Evolutionary conservation across 2,797 vertebrate genomes (phyloP).

Genomic region (Tympanoctomys barrerae): DNA sequence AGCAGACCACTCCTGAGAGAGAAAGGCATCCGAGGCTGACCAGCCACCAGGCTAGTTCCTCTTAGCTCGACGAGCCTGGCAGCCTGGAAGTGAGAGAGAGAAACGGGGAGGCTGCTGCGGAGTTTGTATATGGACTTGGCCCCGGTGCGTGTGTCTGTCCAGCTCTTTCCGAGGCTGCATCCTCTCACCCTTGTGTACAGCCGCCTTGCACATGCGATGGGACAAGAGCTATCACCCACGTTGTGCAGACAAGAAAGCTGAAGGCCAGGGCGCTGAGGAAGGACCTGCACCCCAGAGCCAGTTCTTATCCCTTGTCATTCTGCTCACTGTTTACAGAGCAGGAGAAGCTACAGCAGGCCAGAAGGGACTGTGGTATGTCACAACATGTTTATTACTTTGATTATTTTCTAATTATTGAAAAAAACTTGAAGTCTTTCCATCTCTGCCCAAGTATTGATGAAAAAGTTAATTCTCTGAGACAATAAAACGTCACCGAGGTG

Average conservation of each 20-base stretch:
- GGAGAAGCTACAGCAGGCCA: background rate
- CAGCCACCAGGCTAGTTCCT: background rate
- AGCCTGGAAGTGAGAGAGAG: background rate
- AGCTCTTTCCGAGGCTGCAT: background rate
- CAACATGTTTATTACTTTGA: background rate
- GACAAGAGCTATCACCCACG: background rate
- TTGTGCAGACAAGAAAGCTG: background rate
- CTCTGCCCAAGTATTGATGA: background rate
- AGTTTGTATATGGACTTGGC: background rate
- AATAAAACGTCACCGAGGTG: background rate
- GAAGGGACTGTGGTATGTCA: background rate
- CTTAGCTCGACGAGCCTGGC: background rate
- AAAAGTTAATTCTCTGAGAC: conserved; percentile 40
- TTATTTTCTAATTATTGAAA: conserved; percentile 38
- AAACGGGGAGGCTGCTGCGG: background rate
- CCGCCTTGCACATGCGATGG: background rate
- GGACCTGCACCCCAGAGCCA: background rate
- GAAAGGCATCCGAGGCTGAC: background rate
- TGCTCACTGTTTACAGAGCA: background rate
- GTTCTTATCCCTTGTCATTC: background rate
- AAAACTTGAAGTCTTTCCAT: conserved; percentile 2
- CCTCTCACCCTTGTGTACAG: background rate
- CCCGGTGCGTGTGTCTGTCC: rapidly evolving
- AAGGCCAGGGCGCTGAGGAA: background rate
- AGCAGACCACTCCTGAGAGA: background rate